These are phyloP conservation scores for Macrotus californicus DNA, from an alignment of 2,113 vertebrate species.

Conservation along the genomic window DNA sequence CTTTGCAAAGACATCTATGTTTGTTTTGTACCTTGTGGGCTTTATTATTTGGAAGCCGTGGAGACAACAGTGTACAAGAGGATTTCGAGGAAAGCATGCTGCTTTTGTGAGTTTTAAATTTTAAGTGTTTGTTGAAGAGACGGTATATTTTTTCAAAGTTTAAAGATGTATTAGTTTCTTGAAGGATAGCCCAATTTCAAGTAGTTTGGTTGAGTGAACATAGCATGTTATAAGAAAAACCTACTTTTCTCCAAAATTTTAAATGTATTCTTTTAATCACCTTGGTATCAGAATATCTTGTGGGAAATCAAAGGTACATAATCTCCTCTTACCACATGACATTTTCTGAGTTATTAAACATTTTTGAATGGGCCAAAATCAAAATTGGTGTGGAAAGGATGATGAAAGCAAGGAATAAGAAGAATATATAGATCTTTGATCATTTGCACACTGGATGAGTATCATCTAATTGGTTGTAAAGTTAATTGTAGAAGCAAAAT, in stretches of 20 bases:
- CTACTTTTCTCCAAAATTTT: not conserved
- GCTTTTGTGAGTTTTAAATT: conserved; percentile 86
- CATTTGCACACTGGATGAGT: not conserved
- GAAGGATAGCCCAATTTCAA: conserved; percentile 4
- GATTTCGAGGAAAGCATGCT: conserved; percentile 84
- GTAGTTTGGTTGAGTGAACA: not conserved
- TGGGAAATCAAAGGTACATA: not conserved
- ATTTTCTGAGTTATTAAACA: conserved; percentile 13
- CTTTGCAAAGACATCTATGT: conserved; percentile 98
- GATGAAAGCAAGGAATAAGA: not conserved
- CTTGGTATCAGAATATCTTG: not conserved
- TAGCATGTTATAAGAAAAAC: not conserved
- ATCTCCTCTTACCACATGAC: not conserved
- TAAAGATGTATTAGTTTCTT: conserved; percentile 3
- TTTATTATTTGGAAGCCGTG: conserved; percentile 97
- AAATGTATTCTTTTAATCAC: not conserved
- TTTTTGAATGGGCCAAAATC: not conserved
- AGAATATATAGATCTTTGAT: not conserved
- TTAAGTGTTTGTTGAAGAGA: conserved; percentile 9
- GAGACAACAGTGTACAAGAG: conserved; percentile 92
- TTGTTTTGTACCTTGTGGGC: conserved; percentile 94
- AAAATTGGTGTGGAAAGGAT: not conserved
- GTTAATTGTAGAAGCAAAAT: not conserved
- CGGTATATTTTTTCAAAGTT: not conserved
- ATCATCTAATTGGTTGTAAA: not conserved